Percentiles rank a stretch among this genome's conserved stretches.
Evolutionary conservation across 1,140 invertebrate genomes (phyloP).

Genomic region (Aphaenogaster rudis): DNA sequence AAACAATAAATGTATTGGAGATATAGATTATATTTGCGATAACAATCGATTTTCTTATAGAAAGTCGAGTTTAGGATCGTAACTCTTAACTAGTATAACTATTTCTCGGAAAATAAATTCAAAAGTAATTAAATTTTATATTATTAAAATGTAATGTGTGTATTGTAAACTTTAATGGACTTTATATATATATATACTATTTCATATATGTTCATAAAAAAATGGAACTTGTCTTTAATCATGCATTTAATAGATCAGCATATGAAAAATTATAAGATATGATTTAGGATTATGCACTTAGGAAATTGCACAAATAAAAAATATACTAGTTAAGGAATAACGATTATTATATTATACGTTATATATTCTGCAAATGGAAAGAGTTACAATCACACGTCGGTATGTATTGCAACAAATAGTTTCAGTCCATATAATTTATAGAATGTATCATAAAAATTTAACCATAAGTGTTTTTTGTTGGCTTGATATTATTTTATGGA

Average conservation of each 20-base stretch:
- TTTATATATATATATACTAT: neutral
- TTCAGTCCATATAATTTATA: constrained; percentile 20
- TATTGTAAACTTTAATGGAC: constrained; percentile 5
- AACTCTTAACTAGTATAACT: constrained; percentile 12
- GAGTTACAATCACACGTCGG: neutral
- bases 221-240: neutral
- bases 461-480: neutral
- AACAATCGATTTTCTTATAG: neutral
- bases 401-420: neutral
- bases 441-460: neutral
- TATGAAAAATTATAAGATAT: neutral
- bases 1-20: neutral
- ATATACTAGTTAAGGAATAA: constrained; percentile 4
- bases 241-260: neutral
- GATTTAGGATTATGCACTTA: neutral
- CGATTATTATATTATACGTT: constrained; percentile 4
- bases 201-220: neutral
- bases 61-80: neutral
- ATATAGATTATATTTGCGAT: constrained; percentile 21
- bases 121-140: constrained; percentile 19
- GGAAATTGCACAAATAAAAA: neutral
- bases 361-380: neutral
- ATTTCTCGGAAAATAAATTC: neutral
- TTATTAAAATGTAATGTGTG: neutral
- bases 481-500: constrained; percentile 7